A percentile compares a stretch with the other conserved stretches of the same genome.
These are phyloP conservation scores for Ascidia mentula DNA, from an alignment of 23 tunicate genomes.

Conservation along the genomic window DNA sequence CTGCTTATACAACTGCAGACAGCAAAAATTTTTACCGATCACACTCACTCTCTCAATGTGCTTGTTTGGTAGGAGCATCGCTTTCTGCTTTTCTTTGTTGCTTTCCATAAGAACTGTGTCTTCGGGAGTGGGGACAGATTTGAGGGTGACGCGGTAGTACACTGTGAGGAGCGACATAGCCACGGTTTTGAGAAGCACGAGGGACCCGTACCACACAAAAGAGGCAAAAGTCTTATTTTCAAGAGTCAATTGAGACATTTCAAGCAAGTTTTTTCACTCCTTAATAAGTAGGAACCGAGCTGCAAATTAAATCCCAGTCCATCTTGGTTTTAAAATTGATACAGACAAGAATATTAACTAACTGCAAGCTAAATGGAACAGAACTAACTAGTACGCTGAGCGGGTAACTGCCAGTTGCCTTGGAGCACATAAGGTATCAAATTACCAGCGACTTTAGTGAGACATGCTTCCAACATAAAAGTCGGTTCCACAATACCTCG, in stretches of 20 bases:
- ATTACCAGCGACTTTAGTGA: too few species aligned
- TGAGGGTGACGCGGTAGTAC: constrained; percentile 5
- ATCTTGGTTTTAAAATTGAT: too few species aligned
- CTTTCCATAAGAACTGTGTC: constrained; percentile 30
- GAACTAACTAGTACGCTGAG: too few species aligned
- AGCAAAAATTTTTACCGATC: neutral
- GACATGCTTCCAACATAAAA: too few species aligned
- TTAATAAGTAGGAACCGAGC: too few species aligned
- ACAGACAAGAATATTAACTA: too few species aligned
- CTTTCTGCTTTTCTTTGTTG: constrained; percentile 51
- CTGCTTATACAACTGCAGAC: neutral
- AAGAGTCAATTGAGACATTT: constrained; percentile 20
- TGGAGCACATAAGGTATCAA: too few species aligned
- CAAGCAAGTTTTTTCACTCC: too few species aligned
- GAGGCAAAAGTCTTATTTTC: constrained; percentile 54
- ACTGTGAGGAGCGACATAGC: constrained; percentile 44
- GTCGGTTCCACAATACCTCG: too few species aligned
- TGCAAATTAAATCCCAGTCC: too few species aligned
- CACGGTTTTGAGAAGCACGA: constrained; percentile 36
- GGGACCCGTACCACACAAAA: constrained; percentile 46
- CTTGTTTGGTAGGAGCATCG: constrained; percentile 40
- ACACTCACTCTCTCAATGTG: constrained; percentile 71
- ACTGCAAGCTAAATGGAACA: too few species aligned
- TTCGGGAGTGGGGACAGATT: constrained; percentile 35
- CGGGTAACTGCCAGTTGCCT: too few species aligned